Percentiles rank a stretch among this genome's conserved stretches.
Evolutionary conservation across 2,797 vertebrate species (phyloP).

Genomic region (Channa striata): DNA sequence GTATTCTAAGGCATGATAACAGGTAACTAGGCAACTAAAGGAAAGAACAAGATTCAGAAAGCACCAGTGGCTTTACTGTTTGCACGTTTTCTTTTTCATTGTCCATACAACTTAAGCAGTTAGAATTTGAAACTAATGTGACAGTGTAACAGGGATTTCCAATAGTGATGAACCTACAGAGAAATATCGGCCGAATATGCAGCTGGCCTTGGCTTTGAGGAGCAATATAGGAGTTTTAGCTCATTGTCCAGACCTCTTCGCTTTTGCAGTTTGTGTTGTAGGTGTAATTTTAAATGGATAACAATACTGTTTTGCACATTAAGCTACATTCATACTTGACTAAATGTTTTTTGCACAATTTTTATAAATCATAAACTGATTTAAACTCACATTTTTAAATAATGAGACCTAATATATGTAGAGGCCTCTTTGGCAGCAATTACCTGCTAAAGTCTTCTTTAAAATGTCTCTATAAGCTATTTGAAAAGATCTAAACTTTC

Average conservation of each 20-base stretch:
- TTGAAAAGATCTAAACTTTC: too few species aligned
- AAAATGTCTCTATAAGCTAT: too few species aligned
- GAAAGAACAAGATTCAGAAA: slow-evolving; percentile 10
- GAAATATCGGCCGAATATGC: neutral
- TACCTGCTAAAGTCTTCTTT: too few species aligned
- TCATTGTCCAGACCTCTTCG: neutral
- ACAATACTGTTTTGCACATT: too few species aligned
- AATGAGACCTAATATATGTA: too few species aligned
- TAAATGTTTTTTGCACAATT: too few species aligned
- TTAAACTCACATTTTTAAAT: too few species aligned
- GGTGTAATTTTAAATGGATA: too few species aligned
- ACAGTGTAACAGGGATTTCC: neutral
- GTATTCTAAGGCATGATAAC: slow-evolving; percentile 85
- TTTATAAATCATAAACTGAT: too few species aligned
- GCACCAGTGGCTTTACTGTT: neutral
- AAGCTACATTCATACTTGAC: too few species aligned
- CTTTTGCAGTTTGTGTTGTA: too few species aligned
- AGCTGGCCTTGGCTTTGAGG: neutral
- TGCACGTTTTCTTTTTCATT: neutral
- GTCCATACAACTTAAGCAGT: neutral
- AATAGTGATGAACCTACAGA: neutral
- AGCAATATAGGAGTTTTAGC: neutral
- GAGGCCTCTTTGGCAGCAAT: too few species aligned
- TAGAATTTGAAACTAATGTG: neutral
- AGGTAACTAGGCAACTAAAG: slow-evolving; percentile 78